Conservation (phyloP, 1,140 invertebrate genomes). For the Chlorops oryzae region DNA sequence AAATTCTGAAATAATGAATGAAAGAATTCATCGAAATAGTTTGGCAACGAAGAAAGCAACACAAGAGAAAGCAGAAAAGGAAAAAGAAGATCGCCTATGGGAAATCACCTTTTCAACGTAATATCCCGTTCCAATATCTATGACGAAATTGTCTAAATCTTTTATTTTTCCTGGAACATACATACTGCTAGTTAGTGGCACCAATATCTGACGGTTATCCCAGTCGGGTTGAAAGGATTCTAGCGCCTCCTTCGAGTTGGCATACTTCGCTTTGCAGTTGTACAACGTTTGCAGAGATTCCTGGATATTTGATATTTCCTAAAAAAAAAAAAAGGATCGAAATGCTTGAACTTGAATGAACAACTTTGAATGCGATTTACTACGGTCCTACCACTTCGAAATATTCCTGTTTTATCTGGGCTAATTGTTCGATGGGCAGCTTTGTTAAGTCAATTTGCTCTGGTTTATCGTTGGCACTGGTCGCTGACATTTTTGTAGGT, state of each 20-base stretch:
- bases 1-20: constrained; percentile 58
- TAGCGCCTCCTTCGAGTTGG: constrained; percentile 77
- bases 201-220: constrained; percentile 77
- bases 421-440: constrained; percentile 70
- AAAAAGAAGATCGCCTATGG: no score
- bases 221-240: constrained; percentile 68
- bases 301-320: constrained; percentile 82
- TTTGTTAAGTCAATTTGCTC: constrained; percentile 72
- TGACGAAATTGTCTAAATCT: constrained; percentile 76
- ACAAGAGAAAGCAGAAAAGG: no score
- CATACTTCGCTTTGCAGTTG: constrained; percentile 83
- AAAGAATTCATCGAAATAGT: not conserved
- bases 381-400: constrained; percentile 65
- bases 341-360: not conserved
- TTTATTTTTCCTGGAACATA: constrained; percentile 84
- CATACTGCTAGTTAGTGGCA: constrained; percentile 90
- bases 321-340: constrained; percentile 12
- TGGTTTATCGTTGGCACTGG: constrained; percentile 47
- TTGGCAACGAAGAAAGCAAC: not conserved
- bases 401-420: constrained; percentile 76
- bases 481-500: constrained; percentile 30
- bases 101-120: constrained; percentile 89
- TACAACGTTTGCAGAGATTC: constrained; percentile 83
- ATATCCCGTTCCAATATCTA: constrained; percentile 93
- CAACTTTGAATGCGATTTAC: not conserved